Conservation (phyloP, 2,797 vertebrate species). For the Tamandua tetradactyla region DNA sequence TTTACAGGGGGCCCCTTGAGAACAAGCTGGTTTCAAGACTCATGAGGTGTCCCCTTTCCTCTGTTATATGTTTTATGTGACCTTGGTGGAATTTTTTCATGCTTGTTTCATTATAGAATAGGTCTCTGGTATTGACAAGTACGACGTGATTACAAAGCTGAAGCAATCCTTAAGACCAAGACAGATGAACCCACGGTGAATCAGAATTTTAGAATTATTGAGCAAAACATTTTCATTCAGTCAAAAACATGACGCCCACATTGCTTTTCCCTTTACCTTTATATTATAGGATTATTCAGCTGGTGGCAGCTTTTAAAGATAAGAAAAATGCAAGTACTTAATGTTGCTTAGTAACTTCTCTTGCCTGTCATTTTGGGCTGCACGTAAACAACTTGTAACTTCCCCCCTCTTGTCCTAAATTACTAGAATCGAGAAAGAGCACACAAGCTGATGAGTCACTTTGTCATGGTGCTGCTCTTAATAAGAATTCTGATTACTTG, state of each 20-base stretch:
- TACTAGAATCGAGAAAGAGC: slow-evolving; percentile 61
- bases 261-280: slow-evolving; percentile 59
- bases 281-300: slow-evolving; percentile 56
- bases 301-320: slow-evolving; percentile 61
- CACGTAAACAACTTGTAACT: slow-evolving; percentile 68
- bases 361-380: slow-evolving; percentile 64
- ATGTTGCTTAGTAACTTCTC: slow-evolving; percentile 80
- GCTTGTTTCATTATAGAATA: neutral
- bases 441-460: slow-evolving; percentile 68
- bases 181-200: slow-evolving; percentile 7
- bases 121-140: neutral
- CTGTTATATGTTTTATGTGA: neutral
- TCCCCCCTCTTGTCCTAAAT: slow-evolving; percentile 71
- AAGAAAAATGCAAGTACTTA: slow-evolving; percentile 64
- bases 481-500: slow-evolving; percentile 62
- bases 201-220: slow-evolving; percentile 61
- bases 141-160: neutral
- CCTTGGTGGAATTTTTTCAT: neutral
- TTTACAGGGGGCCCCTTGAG: neutral
- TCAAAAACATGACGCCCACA: slow-evolving; percentile 65
- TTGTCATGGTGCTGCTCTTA: slow-evolving; percentile 64
- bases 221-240: slow-evolving; percentile 64
- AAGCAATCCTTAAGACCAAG: slow-evolving; percentile 20
- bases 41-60: accelerated
- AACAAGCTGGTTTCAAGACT: neutral